Evolutionary conservation across 2,113 vertebrate species (phyloP).

Genomic region (Motacilla tschutschensis): DNA sequence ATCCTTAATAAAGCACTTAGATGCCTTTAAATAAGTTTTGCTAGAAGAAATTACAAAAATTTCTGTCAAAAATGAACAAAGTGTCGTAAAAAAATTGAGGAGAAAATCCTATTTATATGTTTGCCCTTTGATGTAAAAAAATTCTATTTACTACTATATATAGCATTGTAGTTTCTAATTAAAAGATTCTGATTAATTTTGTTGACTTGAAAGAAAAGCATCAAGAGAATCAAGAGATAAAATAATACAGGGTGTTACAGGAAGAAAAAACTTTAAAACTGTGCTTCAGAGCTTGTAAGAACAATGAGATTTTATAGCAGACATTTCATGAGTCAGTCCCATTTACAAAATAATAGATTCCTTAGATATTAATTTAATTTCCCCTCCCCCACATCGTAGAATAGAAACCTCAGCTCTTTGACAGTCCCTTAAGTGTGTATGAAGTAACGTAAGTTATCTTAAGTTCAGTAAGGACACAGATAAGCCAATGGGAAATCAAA

Average conservation of each 20-base stretch:
- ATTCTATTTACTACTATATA: neutral
- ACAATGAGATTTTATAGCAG: neutral
- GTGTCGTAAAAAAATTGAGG: neutral
- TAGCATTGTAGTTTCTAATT: neutral
- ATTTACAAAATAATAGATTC: neutral
- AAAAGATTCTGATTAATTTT: slow-evolving; percentile 16
- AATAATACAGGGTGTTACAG: neutral
- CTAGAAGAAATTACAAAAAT: neutral
- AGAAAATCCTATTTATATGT: neutral
- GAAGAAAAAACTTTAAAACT: neutral
- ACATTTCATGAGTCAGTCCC: neutral
- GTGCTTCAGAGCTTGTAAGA: neutral
- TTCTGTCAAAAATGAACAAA: neutral
- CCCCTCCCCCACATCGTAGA: neutral
- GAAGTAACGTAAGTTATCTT: neutral
- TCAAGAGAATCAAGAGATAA: neutral
- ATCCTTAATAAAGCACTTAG: neutral
- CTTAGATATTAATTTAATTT: neutral
- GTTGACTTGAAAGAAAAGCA: neutral
- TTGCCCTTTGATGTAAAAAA: neutral
- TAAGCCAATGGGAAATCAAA: neutral
- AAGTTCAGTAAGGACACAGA: neutral
- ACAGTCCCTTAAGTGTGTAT: neutral
- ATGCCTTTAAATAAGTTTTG: neutral
- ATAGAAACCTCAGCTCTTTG: neutral